Evolutionary conservation across 2,797 vertebrate species (phyloP).

Genomic region (Dryobates pubescens): DNA sequence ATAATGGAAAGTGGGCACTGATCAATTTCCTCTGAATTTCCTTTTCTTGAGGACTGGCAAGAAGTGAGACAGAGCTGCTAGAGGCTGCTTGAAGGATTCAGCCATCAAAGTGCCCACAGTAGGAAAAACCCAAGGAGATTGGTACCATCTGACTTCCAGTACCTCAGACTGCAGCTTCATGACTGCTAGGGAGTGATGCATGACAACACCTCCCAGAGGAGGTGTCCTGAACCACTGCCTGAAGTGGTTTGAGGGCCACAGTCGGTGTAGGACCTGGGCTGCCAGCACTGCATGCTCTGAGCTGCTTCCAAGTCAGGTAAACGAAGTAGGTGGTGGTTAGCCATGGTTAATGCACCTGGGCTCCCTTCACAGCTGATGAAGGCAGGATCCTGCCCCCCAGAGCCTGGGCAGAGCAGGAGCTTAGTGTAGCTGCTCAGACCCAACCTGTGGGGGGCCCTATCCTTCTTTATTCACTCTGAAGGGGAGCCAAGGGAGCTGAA

Average conservation of each 20-base stretch:
- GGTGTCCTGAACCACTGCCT: background rate
- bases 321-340: background rate
- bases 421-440: background rate
- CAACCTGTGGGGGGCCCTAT: background rate
- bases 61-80: background rate
- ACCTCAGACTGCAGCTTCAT: background rate
- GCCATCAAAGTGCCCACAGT: background rate
- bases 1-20: background rate
- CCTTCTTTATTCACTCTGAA: background rate
- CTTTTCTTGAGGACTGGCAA: background rate
- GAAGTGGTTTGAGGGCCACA: background rate
- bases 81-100: background rate
- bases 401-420: background rate
- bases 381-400: background rate
- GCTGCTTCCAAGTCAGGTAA: background rate
- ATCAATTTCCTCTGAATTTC: background rate
- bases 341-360: background rate
- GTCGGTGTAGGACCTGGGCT: rapidly evolving
- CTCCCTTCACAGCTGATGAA: background rate
- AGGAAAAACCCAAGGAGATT: background rate
- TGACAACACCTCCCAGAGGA: background rate
- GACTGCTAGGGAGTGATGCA: background rate
- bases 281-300: background rate
- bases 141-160: background rate
- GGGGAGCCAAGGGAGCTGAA: background rate